A percentile compares a stretch with the other conserved stretches of the same genome.
Evolutionary conservation across 2,888 invertebrate species (phyloP).

Genomic region (Ophraella communa): DNA sequence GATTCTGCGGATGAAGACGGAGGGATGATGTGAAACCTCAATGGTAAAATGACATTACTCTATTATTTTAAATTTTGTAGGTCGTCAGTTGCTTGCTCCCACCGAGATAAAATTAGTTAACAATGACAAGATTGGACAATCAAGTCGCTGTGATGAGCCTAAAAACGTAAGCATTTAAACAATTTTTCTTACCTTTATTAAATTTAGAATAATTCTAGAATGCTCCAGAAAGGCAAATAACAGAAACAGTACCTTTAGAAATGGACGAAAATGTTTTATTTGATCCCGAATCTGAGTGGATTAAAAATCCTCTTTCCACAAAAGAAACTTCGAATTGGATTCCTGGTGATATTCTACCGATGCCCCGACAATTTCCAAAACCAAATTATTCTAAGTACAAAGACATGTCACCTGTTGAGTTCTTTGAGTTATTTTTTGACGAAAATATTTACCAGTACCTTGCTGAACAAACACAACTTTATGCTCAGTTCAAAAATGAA

Average conservation of each 20-base stretch:
- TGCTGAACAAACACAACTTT: slow-evolving; percentile 22
- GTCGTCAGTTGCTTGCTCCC: slow-evolving; percentile 18
- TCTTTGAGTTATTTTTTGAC: slow-evolving; percentile 31
- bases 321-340: no score
- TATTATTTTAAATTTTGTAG: slow-evolving; percentile 13
- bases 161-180: slow-evolving; percentile 5
- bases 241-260: no score
- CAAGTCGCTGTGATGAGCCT: not conserved
- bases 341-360: slow-evolving; percentile 3
- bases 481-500: slow-evolving; percentile 29
- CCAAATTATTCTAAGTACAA: slow-evolving; percentile 22
- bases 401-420: slow-evolving; percentile 10
- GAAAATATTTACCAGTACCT: slow-evolving; percentile 15
- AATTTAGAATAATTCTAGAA: no score
- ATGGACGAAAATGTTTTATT: no score
- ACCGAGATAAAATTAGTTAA: slow-evolving; percentile 22
- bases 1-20: slow-evolving; percentile 31
- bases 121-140: slow-evolving; percentile 19
- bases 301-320: no score
- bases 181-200: no score
- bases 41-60: not conserved
- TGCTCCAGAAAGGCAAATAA: no score
- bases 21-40: slow-evolving; percentile 16
- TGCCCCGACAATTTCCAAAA: slow-evolving; percentile 14
- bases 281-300: no score